Conservation (phyloP, 2,113 vertebrate genomes). For the Megalops atlanticus region DNA sequence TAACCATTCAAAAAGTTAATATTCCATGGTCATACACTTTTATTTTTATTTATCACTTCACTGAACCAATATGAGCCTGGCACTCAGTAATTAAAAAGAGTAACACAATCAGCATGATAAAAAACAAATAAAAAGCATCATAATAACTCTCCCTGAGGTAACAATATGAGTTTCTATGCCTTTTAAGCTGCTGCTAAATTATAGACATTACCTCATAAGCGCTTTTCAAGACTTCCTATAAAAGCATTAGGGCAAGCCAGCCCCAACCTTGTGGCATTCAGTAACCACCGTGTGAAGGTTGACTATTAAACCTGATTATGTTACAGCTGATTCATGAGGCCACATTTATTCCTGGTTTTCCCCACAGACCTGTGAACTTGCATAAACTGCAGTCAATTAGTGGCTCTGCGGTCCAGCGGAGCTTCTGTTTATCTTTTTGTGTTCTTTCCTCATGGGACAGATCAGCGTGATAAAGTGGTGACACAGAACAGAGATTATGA, state of each 20-base stretch:
- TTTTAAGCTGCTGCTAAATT: constrained; percentile 3
- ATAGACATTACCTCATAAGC: background rate
- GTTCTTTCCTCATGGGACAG: background rate
- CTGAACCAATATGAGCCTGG: background rate
- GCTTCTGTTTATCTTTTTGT: too few relatives aligned
- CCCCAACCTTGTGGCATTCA: background rate
- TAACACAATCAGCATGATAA: background rate
- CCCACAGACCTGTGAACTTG: too few relatives aligned
- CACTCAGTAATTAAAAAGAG: background rate
- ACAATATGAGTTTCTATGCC: background rate
- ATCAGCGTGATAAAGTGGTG: background rate
- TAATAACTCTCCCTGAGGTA: background rate
- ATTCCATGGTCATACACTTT: background rate
- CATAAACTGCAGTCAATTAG: background rate
- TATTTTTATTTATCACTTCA: background rate
- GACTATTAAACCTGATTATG: background rate
- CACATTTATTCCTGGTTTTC: too few relatives aligned
- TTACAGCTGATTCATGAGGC: background rate
- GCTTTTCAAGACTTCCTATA: background rate
- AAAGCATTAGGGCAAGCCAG: background rate
- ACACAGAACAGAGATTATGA: background rate
- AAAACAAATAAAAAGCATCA: background rate
- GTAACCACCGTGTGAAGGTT: background rate
- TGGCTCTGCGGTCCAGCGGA: background rate
- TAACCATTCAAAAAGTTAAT: background rate